Conservation (phyloP, 1,140 invertebrate genomes). For the Aphaenogaster rudis region DNA sequence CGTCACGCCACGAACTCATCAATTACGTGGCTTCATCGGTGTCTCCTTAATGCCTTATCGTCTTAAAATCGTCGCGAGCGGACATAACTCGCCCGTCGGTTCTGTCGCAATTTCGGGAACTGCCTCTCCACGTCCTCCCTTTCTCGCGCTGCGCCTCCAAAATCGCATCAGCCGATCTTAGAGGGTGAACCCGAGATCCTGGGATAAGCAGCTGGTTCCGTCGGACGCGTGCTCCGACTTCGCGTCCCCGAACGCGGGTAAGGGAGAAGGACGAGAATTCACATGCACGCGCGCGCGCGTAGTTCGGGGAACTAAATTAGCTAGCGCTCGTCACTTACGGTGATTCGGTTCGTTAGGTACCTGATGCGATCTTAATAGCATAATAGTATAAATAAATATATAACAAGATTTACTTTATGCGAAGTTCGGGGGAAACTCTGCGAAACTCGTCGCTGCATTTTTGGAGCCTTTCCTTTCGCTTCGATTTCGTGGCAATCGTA, state of each 20-base stretch:
- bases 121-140: conserved; percentile 17
- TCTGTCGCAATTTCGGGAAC: conserved; percentile 68
- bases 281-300: conserved; percentile 1
- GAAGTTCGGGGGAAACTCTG: neutral
- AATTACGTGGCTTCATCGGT: conserved; percentile 59
- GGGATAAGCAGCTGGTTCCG: conserved; percentile 75
- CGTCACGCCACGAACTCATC: conserved; percentile 48
- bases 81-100: conserved; percentile 51
- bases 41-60: conserved; percentile 62
- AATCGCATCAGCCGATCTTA: conserved; percentile 75
- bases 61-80: conserved; percentile 57
- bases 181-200: conserved; percentile 69
- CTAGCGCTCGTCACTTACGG: conserved; percentile 46
- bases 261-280: conserved; percentile 32
- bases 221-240: conserved; percentile 60
- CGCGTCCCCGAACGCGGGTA: neutral
- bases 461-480: neutral
- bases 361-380: conserved; percentile 46
- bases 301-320: conserved; percentile 49
- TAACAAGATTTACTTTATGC: neutral
- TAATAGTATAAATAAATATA: conserved; percentile 45
- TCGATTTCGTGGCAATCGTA: neutral
- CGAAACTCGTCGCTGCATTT: neutral
- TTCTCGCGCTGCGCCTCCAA: conserved; percentile 64
- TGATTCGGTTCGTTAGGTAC: conserved; percentile 50